Evolutionary conservation across 1,140 invertebrate genomes (phyloP).

Genomic region (Caenorhabditis tropicalis): DNA sequence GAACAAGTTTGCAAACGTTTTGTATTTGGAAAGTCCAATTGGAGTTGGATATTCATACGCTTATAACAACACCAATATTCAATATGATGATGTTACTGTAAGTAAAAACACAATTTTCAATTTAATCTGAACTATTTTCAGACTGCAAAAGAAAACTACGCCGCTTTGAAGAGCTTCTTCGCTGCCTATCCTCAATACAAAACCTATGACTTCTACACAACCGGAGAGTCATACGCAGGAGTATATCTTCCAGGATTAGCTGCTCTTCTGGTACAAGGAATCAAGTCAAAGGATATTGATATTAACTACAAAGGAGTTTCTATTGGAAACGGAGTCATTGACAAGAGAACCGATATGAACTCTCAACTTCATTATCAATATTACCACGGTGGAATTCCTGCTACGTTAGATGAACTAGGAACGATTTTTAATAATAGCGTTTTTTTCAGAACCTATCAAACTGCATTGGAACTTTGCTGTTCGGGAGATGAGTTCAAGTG

Average conservation of each 20-base stretch:
- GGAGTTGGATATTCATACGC: constrained; percentile 76
- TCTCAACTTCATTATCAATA: constrained; percentile 52
- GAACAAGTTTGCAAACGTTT: constrained; percentile 79
- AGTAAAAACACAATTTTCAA: constrained; percentile 20
- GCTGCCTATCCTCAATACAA: constrained; percentile 74
- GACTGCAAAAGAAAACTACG: constrained; percentile 73
- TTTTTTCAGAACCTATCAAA: constrained; percentile 25
- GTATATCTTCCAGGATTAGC: constrained; percentile 75
- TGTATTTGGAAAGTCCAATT: constrained; percentile 76
- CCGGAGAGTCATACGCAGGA: constrained; percentile 74
- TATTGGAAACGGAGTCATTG: constrained; percentile 58
- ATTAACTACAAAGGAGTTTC: constrained; percentile 52
- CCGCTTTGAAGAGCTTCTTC: constrained; percentile 75
- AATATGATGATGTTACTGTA: constrained; percentile 72
- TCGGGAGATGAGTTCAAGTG: constrained; percentile 46
- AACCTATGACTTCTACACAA: constrained; percentile 73
- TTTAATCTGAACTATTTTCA: too few relatives aligned
- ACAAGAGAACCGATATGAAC: constrained; percentile 48
- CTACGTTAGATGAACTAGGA: neutral
- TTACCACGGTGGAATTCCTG: constrained; percentile 51
- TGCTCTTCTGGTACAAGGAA: constrained; percentile 70
- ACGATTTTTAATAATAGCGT: neutral
- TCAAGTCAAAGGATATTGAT: constrained; percentile 48
- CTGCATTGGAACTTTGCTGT: neutral
- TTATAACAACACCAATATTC: constrained; percentile 63